Evolutionary conservation across 1,140 invertebrate species (phyloP).

Genomic region (Sminthurinus signatus): DNA sequence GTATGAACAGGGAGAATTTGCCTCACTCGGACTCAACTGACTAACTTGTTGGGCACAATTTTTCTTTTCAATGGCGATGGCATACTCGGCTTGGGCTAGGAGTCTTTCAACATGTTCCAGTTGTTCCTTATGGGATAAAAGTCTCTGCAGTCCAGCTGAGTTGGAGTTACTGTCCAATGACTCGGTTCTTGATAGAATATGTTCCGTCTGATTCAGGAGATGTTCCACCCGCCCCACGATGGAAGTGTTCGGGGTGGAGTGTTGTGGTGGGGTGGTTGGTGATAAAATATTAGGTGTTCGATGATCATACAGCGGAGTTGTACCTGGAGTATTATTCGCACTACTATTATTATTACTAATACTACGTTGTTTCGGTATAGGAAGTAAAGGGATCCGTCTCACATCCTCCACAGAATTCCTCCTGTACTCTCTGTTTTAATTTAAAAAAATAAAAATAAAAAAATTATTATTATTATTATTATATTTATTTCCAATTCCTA

Average conservation of each 20-base stretch:
- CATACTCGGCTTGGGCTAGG: slow-evolving; percentile 41
- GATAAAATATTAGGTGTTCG: slow-evolving; percentile 34
- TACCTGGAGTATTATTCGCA: slow-evolving; percentile 22
- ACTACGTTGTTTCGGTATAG: slow-evolving; percentile 35
- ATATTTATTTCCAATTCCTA: slow-evolving; percentile 32
- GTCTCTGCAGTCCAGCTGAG: slow-evolving; percentile 37
- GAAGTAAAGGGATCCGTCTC: slow-evolving; percentile 34
- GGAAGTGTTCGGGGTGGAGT: slow-evolving; percentile 30
- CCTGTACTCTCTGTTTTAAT: slow-evolving; percentile 39
- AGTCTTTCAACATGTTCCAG: slow-evolving; percentile 40
- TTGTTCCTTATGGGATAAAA: slow-evolving; percentile 40
- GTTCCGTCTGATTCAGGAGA: slow-evolving; percentile 41
- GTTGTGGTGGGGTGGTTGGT: slow-evolving; percentile 28
- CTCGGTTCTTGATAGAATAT: slow-evolving; percentile 41
- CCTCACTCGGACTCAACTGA: slow-evolving; percentile 29
- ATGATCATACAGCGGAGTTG: slow-evolving; percentile 39
- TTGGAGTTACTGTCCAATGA: slow-evolving; percentile 39
- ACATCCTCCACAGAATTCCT: slow-evolving; percentile 39
- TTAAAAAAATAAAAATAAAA: neutral
- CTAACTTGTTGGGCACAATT: slow-evolving; percentile 40
- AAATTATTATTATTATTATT: no score
- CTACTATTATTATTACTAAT: no score
- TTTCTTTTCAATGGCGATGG: slow-evolving; percentile 40
- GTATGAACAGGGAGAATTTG: slow-evolving; percentile 31
- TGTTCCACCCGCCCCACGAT: slow-evolving; percentile 41